Percentiles rank a stretch among this genome's conserved stretches.
Conservation (phyloP, 2,888 invertebrate genomes). For the Limnephilus marmoratus region DNA sequence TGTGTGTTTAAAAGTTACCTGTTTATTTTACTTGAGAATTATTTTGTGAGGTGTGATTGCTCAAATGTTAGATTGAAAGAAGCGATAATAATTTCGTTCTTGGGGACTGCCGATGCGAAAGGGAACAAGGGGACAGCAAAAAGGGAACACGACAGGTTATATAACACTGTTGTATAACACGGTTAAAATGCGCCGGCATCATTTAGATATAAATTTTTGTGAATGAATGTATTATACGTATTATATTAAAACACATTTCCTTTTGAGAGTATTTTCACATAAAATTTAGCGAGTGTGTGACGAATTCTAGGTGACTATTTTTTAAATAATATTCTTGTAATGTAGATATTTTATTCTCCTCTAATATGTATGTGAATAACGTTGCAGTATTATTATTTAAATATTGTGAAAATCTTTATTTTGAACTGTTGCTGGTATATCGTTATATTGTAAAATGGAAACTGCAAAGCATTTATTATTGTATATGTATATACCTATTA, state of each 20-base stretch:
- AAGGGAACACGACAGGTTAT: not conserved
- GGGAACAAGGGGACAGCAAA: no score
- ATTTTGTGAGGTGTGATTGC: no score
- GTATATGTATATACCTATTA: not conserved
- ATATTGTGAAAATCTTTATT: not conserved
- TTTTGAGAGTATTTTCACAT: not conserved
- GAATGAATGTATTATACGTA: not conserved
- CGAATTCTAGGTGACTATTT: not conserved
- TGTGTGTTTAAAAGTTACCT: not conserved
- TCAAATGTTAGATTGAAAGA: no score
- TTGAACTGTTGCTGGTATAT: not conserved
- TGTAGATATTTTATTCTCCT: not conserved
- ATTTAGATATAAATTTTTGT: not conserved
- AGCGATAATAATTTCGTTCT: not conserved
- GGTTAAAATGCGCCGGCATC: not conserved
- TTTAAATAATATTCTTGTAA: not conserved
- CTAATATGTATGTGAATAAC: not conserved
- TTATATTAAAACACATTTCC: not conserved
- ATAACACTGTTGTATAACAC: not conserved
- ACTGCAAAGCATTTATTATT: conserved; percentile 3
- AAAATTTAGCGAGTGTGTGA: not conserved
- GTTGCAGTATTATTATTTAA: conserved; percentile 9
- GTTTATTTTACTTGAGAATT: not conserved
- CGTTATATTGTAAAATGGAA: not conserved
- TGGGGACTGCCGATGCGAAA: not conserved